These are phyloP conservation scores for Pluvianellus socialis DNA, from an alignment of 2,113 vertebrate genomes.

Conservation along the genomic window DNA sequence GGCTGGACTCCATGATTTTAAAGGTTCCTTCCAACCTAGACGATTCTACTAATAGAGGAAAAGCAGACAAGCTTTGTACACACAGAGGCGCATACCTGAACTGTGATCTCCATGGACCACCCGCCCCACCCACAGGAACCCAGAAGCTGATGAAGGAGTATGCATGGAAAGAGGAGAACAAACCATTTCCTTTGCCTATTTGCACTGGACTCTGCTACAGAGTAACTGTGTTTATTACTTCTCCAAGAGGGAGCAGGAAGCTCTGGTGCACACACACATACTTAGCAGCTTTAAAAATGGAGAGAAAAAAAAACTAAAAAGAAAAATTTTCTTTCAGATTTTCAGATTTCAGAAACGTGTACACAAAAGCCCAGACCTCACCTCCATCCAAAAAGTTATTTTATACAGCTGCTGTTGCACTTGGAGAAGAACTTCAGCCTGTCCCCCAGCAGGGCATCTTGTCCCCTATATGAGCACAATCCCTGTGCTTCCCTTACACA, in stretches of 20 bases:
- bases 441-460: not conserved
- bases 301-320: not conserved
- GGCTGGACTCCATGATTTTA: too few relatives aligned
- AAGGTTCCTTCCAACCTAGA: too few relatives aligned
- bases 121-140: not conserved
- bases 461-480: rapidly evolving
- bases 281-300: not conserved
- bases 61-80: not conserved
- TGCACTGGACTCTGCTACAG: not conserved
- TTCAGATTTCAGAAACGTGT: not conserved
- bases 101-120: not conserved
- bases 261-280: not conserved
- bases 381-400: not conserved
- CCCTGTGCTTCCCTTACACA: not conserved
- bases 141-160: not conserved
- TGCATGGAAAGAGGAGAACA: not conserved
- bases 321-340: not conserved
- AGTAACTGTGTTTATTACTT: not conserved
- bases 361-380: not conserved
- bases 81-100: not conserved
- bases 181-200: not conserved
- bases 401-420: not conserved
- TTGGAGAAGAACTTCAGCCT: not conserved
- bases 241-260: not conserved
- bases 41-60: not conserved